These are phyloP conservation scores for Taxidea taxus DNA, from an alignment of 2,113 vertebrate species.

Conservation along the genomic window DNA sequence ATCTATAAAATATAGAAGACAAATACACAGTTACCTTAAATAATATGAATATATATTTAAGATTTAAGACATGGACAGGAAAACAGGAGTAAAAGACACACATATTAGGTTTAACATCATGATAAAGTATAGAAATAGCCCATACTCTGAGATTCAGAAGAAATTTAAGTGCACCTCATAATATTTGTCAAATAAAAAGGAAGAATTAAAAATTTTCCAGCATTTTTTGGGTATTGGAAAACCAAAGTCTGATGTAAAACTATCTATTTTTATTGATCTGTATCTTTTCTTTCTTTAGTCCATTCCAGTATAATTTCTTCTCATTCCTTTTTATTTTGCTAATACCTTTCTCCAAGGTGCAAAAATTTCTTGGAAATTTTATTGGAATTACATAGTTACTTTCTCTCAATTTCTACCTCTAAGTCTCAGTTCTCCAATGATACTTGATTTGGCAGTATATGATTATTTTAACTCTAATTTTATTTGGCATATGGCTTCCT, in stretches of 20 bases:
- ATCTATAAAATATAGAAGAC: neutral
- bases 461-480: conserved; percentile 48
- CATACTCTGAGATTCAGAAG: neutral
- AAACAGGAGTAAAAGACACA: neutral
- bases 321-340: neutral
- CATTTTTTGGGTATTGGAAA: neutral
- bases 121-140: neutral
- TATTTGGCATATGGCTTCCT: conserved; percentile 26
- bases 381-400: neutral
- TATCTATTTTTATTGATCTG: neutral
- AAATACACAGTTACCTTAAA: neutral
- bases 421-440: neutral
- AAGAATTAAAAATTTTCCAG: neutral
- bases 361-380: neutral
- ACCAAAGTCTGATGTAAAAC: neutral
- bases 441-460: neutral
- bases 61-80: neutral
- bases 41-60: neutral
- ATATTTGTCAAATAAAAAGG: conserved; percentile 23
- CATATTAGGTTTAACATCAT: neutral
- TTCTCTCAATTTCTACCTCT: neutral
- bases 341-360: conserved; percentile 12
- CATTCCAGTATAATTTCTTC: neutral
- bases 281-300: neutral
- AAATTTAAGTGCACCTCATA: neutral